Percentiles rank a stretch among this genome's conserved stretches.
Evolutionary conservation across 1,140 invertebrate species (phyloP).

Genomic region (Riptortus pedestris): DNA sequence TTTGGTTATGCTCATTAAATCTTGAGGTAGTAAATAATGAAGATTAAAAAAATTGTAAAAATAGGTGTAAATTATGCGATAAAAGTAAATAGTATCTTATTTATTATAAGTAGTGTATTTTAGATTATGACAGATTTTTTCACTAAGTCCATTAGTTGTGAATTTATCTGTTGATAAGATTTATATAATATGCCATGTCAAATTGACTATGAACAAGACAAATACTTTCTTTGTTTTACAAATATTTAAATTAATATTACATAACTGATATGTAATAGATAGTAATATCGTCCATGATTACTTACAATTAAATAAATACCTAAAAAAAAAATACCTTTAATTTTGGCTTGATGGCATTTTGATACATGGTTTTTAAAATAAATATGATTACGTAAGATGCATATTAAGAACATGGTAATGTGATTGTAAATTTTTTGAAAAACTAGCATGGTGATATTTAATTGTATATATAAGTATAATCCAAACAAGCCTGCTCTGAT

Average conservation of each 20-base stretch:
- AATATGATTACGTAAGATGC: neutral
- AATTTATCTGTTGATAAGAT: slow-evolving; percentile 16
- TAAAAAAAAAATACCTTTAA: neutral
- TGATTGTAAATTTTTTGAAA: neutral
- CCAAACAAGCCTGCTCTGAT: slow-evolving; percentile 6
- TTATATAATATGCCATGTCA: slow-evolving; percentile 2
- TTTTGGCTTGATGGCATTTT: slow-evolving; percentile 11
- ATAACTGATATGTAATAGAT: slow-evolving; percentile 4
- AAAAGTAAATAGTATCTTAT: slow-evolving; percentile 12
- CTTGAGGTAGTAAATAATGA: slow-evolving; percentile 12
- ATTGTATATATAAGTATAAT: slow-evolving; percentile 10
- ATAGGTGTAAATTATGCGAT: slow-evolving; percentile 2
- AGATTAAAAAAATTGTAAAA: slow-evolving; percentile 21
- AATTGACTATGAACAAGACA: slow-evolving; percentile 13
- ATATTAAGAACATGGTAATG: neutral
- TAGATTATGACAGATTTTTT: slow-evolving; percentile 17
- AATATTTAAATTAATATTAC: slow-evolving; percentile 5
- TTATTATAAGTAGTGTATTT: slow-evolving; percentile 18
- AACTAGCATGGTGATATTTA: slow-evolving; percentile 5
- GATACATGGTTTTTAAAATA: slow-evolving; percentile 5
- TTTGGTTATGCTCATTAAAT: slow-evolving; percentile 13
- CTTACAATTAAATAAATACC: neutral
- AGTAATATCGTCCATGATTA: slow-evolving; percentile 1
- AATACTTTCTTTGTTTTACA: slow-evolving; percentile 7
- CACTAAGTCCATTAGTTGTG: slow-evolving; percentile 25